phyloP scores from a whole-genome alignment of 2,797 vertebrate genomes.

The Podargus strigoides region DNA sequence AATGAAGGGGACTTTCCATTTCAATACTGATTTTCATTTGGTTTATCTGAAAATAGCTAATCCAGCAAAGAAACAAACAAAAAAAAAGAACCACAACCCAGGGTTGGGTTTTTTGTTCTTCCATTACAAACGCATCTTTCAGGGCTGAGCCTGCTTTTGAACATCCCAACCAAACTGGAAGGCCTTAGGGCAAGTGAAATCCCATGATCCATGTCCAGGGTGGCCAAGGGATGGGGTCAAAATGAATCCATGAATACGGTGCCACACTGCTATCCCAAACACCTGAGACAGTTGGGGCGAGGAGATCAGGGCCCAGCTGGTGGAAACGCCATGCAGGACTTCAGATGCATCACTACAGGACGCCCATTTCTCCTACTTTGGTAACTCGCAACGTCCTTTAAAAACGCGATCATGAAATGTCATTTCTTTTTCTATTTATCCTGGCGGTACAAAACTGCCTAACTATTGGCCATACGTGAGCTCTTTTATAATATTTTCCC shows the following conservation, averaged over 20 bases:
- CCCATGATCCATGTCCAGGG: neutral
- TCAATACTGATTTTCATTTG: neutral
- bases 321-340: neutral
- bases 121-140: neutral
- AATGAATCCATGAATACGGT: rapidly evolving
- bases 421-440: conserved; percentile 61
- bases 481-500: conserved; percentile 64
- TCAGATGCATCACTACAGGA: neutral
- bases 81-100: neutral
- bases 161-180: neutral
- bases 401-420: conserved; percentile 51
- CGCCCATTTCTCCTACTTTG: conserved; percentile 24
- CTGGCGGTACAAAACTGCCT: conserved; percentile 13
- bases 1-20: neutral
- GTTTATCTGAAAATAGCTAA: neutral
- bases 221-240: neutral
- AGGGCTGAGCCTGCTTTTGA: neutral
- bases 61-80: neutral
- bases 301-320: neutral
- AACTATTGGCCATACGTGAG: conserved; percentile 58
- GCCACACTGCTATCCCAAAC: neutral
- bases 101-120: neutral
- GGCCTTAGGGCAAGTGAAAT: neutral
- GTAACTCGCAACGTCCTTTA: conserved; percentile 30
- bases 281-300: no score